Conservation (phyloP, 2,888 invertebrate species). For the Autographa pulchrina region DNA sequence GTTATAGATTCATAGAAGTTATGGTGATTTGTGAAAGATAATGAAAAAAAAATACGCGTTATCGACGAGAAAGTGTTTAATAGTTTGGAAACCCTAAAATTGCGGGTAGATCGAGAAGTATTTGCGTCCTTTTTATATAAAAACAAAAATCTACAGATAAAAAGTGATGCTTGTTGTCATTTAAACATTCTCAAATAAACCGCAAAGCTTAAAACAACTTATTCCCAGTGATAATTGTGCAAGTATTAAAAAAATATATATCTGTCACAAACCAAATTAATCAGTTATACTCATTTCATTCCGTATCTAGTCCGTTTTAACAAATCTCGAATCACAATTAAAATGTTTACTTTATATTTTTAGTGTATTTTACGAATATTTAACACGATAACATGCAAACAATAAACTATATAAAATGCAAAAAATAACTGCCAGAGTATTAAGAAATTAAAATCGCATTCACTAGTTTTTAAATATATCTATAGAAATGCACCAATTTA, state of each 20-base stretch:
- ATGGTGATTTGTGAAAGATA: neutral
- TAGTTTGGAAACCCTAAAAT: neutral
- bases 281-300: neutral
- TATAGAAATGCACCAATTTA: slow-evolving; percentile 30
- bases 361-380: slow-evolving; percentile 5
- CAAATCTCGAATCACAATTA: neutral
- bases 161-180: neutral
- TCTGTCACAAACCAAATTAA: neutral
- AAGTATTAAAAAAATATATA: neutral
- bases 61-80: neutral
- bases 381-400: neutral
- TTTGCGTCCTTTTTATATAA: slow-evolving; percentile 5
- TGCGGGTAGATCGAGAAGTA: slow-evolving; percentile 2
- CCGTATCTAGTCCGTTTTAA: neutral
- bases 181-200: neutral
- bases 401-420: neutral
- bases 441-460: slow-evolving; percentile 12
- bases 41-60: neutral
- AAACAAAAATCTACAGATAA: neutral
- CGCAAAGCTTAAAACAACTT: neutral
- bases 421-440: slow-evolving; percentile 15
- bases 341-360: neutral
- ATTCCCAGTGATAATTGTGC: neutral
- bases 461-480: slow-evolving; percentile 8
- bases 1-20: neutral